phyloP scores from a whole-genome alignment of 2,797 vertebrate species.

The Heteromormyrus szaboi region DNA sequence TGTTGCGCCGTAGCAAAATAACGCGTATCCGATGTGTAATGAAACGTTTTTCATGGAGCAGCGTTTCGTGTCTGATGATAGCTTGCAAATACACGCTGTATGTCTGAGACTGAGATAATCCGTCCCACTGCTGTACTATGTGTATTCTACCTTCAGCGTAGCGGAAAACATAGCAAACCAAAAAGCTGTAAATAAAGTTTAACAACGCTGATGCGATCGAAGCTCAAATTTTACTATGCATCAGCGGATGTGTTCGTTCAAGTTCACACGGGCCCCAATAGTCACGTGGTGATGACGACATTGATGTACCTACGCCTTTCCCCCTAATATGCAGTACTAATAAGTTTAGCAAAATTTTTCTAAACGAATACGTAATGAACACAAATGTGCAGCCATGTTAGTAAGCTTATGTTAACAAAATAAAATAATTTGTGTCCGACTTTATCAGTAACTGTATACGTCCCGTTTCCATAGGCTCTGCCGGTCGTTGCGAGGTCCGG shows the following conservation, averaged over 20 bases:
- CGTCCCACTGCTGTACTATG: neutral
- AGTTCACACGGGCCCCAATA: neutral
- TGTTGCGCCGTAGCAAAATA: neutral
- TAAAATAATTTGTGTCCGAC: neutral
- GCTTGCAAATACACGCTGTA: neutral
- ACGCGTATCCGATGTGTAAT: neutral
- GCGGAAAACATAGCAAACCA: neutral
- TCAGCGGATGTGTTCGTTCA: neutral
- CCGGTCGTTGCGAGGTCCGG: conserved; percentile 55
- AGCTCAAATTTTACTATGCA: neutral
- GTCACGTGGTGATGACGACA: neutral
- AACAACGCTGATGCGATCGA: neutral
- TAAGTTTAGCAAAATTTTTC: neutral
- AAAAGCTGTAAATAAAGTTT: neutral
- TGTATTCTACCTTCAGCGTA: neutral
- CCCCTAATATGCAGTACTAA: neutral
- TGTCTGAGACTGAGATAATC: neutral
- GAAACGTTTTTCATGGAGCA: neutral
- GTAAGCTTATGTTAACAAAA: neutral
- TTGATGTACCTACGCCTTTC: neutral
- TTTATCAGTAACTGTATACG: neutral
- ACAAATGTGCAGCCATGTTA: neutral
- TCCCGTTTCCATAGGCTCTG: conserved; percentile 46
- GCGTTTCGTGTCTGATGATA: neutral
- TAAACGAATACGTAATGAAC: neutral